Base-by-base conservation (phyloP, 2,113 vertebrate species). In the Microtus richardsoni region DNA sequence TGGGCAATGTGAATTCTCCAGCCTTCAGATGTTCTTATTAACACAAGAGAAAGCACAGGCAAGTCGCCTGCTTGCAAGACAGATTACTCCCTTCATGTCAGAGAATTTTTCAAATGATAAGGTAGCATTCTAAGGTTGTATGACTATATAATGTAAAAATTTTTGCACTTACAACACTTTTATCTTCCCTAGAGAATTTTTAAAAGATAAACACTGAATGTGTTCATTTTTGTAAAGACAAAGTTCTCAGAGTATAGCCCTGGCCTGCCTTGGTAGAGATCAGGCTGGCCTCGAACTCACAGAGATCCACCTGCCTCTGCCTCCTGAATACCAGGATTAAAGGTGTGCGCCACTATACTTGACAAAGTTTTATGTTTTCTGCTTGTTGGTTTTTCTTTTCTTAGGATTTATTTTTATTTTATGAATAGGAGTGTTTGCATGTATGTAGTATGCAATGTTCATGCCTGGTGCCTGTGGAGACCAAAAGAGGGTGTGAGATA, bases 101-200 rank as follows among this genome's bases (percentile, higher is more conserved):
- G 28, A n/a, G 6, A 89, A 71, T n/a, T 54, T 87, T 95, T 88
- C 9, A 95, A 88, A 90, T 78, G 91, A 41, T 68, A 93, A 94
- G 30, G 24, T 60, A 75, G 33, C 8, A 33, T 68, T 90, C n/a
- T 89, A 92, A 91, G 21, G 74, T 1, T 60, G 2, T 68, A 83
- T 17, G 92, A n/a, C 8, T 92, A 2, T 82, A 93, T 95, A 96
- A 97, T 54, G 88, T 26, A 95, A 88, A 85, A 90, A 88, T 39
- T 77, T 64, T 21, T 94, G 14, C 21, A 17, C 52, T 74, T 64
- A 77, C 41, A 4, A 14, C 78, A 3, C 41, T 84, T 33, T 79
- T 39, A 74, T 28, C 52, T 13, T 96, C 39, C 52, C 16, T 93
- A 54, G 89, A 54, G 13, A 94, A 93, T 30, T 93, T 71, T 52